Conservation (phyloP, 1,140 invertebrate genomes). For the Drosophila tani region DNA sequence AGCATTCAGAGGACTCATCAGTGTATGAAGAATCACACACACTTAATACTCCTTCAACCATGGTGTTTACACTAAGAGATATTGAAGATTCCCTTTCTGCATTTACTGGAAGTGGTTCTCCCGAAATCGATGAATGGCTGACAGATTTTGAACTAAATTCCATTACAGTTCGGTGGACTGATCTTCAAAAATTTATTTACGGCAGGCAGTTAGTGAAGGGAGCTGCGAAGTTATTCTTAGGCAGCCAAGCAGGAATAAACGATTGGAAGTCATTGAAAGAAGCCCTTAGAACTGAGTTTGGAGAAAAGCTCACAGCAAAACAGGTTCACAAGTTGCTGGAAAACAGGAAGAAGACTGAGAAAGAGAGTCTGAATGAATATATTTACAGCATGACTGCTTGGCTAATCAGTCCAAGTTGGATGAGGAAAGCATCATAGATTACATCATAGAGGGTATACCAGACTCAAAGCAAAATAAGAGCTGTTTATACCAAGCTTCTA, state of each 20-base stretch:
- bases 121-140: conserved; percentile 3
- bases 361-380: conserved; percentile 5
- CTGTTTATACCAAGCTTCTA: conserved; percentile 8
- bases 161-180: conserved; percentile 9
- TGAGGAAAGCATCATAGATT: neutral
- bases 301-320: neutral
- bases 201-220: conserved; percentile 1
- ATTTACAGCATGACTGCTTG: neutral
- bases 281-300: neutral
- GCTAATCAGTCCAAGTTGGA: neutral
- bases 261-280: neutral
- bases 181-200: conserved; percentile 13
- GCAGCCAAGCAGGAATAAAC: neutral
- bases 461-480: conserved; percentile 10
- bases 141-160: conserved; percentile 10
- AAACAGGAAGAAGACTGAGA: neutral
- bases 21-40: neutral
- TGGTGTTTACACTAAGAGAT: too few species aligned
- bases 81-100: too few species aligned
- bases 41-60: too few species aligned
- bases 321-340: neutral
- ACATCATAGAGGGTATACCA: conserved; percentile 1
- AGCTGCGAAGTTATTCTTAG: conserved; percentile 15
- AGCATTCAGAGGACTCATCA: neutral
- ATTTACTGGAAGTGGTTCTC: too few species aligned